Conservation (phyloP, 2,797 vertebrate genomes). For the Sylvilagus floridanus region DNA sequence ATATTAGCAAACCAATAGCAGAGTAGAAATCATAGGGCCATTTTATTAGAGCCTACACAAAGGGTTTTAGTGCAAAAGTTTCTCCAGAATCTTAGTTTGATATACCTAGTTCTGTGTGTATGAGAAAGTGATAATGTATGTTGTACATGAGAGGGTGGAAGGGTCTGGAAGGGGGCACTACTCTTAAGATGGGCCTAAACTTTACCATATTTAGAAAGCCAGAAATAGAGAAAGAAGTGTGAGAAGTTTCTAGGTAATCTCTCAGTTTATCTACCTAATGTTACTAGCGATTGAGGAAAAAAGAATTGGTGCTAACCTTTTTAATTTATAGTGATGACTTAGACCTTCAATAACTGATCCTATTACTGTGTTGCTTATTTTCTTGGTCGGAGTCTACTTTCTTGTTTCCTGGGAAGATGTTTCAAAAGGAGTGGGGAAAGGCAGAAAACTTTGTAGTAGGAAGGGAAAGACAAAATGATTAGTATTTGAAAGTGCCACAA, state of each 20-base stretch:
- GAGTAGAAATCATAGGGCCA: background rate
- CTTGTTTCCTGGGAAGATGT: background rate
- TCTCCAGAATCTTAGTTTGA: background rate
- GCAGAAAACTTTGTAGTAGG: background rate
- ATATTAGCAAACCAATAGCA: background rate
- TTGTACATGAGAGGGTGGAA: too few relatives aligned
- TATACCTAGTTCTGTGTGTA: background rate
- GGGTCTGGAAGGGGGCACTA: too few relatives aligned
- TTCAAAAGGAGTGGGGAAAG: background rate
- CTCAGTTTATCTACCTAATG: background rate
- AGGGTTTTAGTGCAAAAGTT: background rate
- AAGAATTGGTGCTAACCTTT: background rate
- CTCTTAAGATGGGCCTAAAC: background rate
- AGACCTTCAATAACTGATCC: background rate
- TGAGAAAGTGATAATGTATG: background rate
- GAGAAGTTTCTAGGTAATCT: too few relatives aligned
- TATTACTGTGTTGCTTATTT: background rate
- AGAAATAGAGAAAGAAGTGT: background rate
- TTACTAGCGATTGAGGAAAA: background rate
- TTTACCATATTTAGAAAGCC: background rate
- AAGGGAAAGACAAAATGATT: conserved; percentile 20
- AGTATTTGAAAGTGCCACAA: background rate
- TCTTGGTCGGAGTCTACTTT: background rate
- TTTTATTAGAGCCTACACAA: background rate
- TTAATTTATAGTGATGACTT: background rate